Conservation (phyloP, 2,797 vertebrate genomes). For the Sebastes dallii region DNA sequence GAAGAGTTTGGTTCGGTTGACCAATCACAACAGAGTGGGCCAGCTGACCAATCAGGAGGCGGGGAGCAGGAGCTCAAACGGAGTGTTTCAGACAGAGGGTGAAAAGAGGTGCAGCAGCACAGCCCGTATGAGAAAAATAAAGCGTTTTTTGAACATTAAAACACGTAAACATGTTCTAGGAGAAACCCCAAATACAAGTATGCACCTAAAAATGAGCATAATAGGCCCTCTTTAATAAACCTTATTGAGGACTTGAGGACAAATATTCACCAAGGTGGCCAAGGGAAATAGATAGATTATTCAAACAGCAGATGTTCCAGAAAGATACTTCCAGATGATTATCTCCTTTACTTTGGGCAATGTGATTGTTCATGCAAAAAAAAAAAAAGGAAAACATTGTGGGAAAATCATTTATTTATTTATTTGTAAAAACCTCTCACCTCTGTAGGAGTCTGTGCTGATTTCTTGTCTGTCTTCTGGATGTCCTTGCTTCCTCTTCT, state of each 20-base stretch:
- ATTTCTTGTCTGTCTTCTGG: constrained; percentile 79
- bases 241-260: background rate
- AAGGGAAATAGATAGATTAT: background rate
- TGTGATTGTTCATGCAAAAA: background rate
- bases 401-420: background rate
- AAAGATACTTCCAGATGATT: background rate
- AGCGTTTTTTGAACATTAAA: too few species aligned
- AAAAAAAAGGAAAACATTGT: background rate
- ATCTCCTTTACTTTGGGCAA: background rate
- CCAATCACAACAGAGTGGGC: too few species aligned
- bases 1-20: too few species aligned
- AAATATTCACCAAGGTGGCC: background rate
- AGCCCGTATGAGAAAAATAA: too few species aligned
- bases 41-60: too few species aligned
- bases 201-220: too few species aligned
- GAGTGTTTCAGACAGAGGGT: too few species aligned
- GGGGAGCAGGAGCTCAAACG: too few species aligned
- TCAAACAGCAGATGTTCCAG: background rate
- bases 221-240: background rate
- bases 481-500: constrained; percentile 81
- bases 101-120: too few species aligned
- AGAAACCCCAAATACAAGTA: too few species aligned
- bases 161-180: too few species aligned
- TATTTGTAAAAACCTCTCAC: constrained; percentile 50
- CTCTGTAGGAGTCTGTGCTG: constrained; percentile 76